A percentile compares a stretch with the other conserved stretches of the same genome.
These are phyloP conservation scores for Nibea coibor DNA, from an alignment of 2,113 vertebrate genomes.

Conservation along the genomic window DNA sequence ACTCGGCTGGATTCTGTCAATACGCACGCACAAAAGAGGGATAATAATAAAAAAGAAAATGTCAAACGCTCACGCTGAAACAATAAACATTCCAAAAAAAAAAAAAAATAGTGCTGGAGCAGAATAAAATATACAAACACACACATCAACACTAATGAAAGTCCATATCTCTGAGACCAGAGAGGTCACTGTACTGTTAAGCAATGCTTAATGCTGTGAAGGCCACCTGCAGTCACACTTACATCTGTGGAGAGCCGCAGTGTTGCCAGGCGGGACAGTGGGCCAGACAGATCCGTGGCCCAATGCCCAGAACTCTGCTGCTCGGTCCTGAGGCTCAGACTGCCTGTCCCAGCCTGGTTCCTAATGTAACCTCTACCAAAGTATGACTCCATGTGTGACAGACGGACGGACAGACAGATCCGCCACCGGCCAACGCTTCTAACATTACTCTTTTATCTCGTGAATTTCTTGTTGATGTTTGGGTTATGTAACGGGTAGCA, in stretches of 20 bases:
- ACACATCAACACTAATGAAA: conserved; percentile 14
- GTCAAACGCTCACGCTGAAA: conserved; percentile 19
- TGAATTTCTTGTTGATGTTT: conserved; percentile 28
- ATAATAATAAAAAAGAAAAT: conserved; percentile 30
- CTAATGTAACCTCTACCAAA: conserved; percentile 34
- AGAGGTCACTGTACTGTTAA: conserved; percentile 33
- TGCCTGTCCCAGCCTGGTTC: conserved; percentile 38
- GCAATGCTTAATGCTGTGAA: conserved; percentile 29
- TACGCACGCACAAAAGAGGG: conserved; percentile 3
- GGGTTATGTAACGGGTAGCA: conserved; percentile 24
- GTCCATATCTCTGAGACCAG: background rate
- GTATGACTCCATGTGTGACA: background rate
- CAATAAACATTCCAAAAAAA: background rate
- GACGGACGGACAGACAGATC: background rate
- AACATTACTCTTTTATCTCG: background rate
- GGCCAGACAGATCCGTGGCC: conserved; percentile 70
- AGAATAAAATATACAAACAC: conserved; percentile 4
- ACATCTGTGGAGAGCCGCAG: conserved; percentile 50
- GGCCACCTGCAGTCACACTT: conserved; percentile 62
- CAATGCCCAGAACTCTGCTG: conserved; percentile 61
- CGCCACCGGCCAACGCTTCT: background rate
- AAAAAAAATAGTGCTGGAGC: conserved; percentile 1
- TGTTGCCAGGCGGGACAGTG: conserved; percentile 48
- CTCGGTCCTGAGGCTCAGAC: conserved; percentile 41
- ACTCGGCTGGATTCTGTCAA: conserved; percentile 13